These are phyloP conservation scores for Marmota monax DNA, from an alignment of 2,113 vertebrate genomes.

Conservation along the genomic window DNA sequence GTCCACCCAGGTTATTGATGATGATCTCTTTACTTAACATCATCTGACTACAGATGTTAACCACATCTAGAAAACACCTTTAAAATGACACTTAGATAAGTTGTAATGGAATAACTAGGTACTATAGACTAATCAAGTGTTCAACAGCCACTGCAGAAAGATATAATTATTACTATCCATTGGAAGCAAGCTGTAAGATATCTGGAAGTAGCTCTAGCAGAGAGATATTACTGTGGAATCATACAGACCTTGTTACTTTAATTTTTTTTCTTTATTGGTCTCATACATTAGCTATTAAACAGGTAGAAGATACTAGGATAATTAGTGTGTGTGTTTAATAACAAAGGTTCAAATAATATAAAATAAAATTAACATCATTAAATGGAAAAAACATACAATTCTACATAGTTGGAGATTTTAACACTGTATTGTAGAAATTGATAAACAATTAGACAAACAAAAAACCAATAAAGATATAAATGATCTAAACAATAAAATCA, in stretches of 20 bases:
- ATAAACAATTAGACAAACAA: neutral
- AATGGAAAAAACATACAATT: neutral
- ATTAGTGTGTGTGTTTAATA: neutral
- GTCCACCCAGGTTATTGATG: neutral
- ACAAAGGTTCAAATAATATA: neutral
- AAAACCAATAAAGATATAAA: neutral
- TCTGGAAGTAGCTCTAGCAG: neutral
- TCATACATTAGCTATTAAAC: neutral
- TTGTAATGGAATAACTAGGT: slow-evolving; percentile 2
- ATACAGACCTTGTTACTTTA: neutral
- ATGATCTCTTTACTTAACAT: neutral
- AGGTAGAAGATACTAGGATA: neutral
- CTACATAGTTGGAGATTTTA: neutral
- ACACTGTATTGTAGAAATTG: neutral
- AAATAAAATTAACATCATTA: neutral
- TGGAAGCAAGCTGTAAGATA: slow-evolving; percentile 28
- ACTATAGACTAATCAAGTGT: neutral
- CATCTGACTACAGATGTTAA: neutral
- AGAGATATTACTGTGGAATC: neutral
- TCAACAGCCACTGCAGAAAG: neutral
- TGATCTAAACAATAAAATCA: neutral
- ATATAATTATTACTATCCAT: neutral
- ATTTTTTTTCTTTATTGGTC: neutral
- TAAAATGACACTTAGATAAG: neutral
- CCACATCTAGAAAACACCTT: neutral